Base-by-base conservation (phyloP, 1,140 invertebrate genomes). In the Cryptotermes secundus region DNA sequence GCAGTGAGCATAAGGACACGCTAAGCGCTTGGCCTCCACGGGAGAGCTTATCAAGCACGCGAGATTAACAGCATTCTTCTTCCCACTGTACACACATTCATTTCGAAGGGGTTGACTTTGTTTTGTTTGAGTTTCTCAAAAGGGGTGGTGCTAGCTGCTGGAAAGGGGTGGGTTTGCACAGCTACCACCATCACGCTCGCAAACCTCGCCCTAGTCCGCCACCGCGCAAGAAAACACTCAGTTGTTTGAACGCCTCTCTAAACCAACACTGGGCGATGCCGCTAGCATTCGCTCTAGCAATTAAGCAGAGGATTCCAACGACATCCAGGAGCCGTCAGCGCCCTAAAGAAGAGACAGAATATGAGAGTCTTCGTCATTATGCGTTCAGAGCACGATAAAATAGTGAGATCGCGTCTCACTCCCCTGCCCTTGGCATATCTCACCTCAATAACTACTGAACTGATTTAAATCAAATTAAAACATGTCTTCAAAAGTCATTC, bases 101-200 rank as follows among this genome's bases (percentile, higher is more conserved):
- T 72, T 72, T 72, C 26, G 59, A 72, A 72, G n/a, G 59, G 59
- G 59, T n/a, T 72, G 59, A 72, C 59, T 72, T 72, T 72, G 59
- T 72, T 72, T 72, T 72, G 59, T 72, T 72, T 72, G 59, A 72
- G 59, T 72, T 72, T 31, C 59, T 72, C 59, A 26, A 31, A 49
- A 72, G 59, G 53, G 26, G 59, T 72, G n/a, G 59, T 72, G n/a
- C 59, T 31, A 14, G n/a, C 26, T 72, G 59, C 16, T 49, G 45
- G 45, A 49, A 1, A 4, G 59, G 26, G 59, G n/a, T 72, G 0
- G n/a, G 59, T 31, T 31, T 72, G 26, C 59, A 72, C 59, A 72
- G 53, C 53, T 59, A 59, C 53, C 53, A 22, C 53, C 53, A 59
- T 19, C 7, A 59, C 53, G 53, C 53, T 59, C n/a, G n/a, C 26